Percentiles rank a stretch among this genome's conserved stretches.
Evolutionary conservation across 2,113 vertebrate genomes (phyloP).

Genomic region (Nothobranchius furzeri): DNA sequence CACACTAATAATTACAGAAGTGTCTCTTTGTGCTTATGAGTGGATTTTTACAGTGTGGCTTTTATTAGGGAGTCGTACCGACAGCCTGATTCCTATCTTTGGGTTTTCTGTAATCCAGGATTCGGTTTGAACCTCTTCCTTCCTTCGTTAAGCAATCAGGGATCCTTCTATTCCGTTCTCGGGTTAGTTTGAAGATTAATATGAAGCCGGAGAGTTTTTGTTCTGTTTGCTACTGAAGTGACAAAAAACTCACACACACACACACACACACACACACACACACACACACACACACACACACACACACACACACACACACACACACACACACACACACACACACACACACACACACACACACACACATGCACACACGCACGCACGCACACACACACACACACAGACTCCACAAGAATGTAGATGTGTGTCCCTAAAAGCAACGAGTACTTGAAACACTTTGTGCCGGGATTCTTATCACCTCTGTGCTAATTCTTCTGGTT

Average conservation of each 20-base stretch:
- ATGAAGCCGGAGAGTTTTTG: background rate
- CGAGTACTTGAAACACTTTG: conserved; percentile 63
- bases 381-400: conserved; percentile 33
- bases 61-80: background rate
- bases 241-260: background rate
- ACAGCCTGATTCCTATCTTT: conserved; percentile 26
- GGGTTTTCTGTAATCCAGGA: background rate
- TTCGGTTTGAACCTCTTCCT: background rate
- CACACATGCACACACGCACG: conserved; percentile 5
- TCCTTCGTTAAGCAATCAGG: background rate
- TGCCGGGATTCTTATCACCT: conserved; percentile 67
- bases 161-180: too few species aligned
- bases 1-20: conserved; percentile 28
- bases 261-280: conserved; percentile 3
- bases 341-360: conserved; percentile 37
- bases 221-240: background rate
- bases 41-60: conserved; percentile 11
- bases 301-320: background rate
- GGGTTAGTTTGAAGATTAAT: too few species aligned
- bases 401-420: conserved; percentile 73
- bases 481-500: conserved; percentile 45
- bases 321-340: background rate
- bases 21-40: conserved; percentile 22
- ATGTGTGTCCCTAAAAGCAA: conserved; percentile 70
- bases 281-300: conserved; percentile 41